These are phyloP conservation scores for Eulemur rufifrons DNA, from an alignment of 2,113 vertebrate genomes.

Conservation along the genomic window DNA sequence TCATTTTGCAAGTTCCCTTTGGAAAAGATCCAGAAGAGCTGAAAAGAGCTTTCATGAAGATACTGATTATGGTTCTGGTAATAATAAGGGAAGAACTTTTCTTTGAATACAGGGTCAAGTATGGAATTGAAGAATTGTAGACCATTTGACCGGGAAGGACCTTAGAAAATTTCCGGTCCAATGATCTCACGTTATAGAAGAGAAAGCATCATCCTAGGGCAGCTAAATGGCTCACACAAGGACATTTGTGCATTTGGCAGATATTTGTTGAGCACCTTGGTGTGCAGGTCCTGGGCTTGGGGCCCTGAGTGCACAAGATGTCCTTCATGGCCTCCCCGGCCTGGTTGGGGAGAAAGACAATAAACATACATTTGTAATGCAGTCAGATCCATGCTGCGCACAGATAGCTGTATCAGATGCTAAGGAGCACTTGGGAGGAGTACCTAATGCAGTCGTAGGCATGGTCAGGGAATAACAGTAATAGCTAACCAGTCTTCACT, in stretches of 20 bases:
- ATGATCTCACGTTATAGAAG: not conserved
- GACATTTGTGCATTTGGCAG: not conserved
- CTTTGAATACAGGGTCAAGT: not conserved
- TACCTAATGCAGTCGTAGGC: not conserved
- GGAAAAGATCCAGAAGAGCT: slow-evolving; percentile 45
- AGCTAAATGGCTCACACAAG: not conserved
- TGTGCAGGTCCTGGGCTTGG: not conserved
- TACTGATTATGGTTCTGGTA: slow-evolving; percentile 1
- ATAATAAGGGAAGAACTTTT: slow-evolving; percentile 41
- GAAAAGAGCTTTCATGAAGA: slow-evolving; percentile 55
- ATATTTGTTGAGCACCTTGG: not conserved
- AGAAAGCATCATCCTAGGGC: not conserved
- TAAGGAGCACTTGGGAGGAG: not conserved
- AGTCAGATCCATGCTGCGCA: too few species aligned
- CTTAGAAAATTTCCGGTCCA: slow-evolving; percentile 34
- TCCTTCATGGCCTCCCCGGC: not conserved
- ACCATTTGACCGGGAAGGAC: slow-evolving; percentile 46
- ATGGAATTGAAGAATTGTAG: slow-evolving; percentile 44
- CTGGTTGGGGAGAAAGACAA: not conserved
- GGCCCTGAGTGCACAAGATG: too few species aligned
- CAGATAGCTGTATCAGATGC: not conserved
- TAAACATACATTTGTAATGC: not conserved
- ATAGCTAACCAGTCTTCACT: not conserved
- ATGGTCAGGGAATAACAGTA: not conserved
- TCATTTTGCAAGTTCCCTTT: slow-evolving; percentile 38